Percentiles rank a stretch among this genome's conserved stretches.
These are phyloP conservation scores for Clarias pachynema DNA, from an alignment of 2,797 vertebrate genomes.

Conservation along the genomic window DNA sequence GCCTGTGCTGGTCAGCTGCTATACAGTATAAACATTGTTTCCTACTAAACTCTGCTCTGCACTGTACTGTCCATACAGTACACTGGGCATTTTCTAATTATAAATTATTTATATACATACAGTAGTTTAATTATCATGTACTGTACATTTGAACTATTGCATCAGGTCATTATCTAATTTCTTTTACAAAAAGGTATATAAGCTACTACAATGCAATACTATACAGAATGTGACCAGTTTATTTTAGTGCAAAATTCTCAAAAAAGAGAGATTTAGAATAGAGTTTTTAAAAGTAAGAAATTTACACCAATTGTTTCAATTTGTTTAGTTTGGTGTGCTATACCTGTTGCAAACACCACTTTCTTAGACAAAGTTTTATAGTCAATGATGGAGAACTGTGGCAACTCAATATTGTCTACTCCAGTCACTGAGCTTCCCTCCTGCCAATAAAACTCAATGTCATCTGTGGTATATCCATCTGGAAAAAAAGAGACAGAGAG, in stretches of 20 bases:
- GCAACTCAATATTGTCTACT: conserved; percentile 91
- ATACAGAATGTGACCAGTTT: neutral
- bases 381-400: conserved; percentile 92
- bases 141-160: neutral
- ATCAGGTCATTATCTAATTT: neutral
- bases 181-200: neutral
- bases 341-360: conserved; percentile 93
- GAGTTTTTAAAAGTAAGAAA: neutral
- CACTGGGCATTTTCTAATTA: neutral
- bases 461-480: conserved; percentile 96
- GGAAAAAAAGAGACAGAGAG: conserved; percentile 10
- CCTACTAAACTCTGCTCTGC: neutral
- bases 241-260: neutral
- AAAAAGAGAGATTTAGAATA: neutral
- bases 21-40: neutral
- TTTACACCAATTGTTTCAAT: neutral
- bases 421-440: conserved; percentile 88
- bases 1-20: neutral
- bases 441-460: conserved; percentile 96
- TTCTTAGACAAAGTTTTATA: conserved; percentile 91
- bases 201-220: neutral
- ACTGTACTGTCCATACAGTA: neutral
- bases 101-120: neutral
- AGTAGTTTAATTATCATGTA: neutral
- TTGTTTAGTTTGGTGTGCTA: conserved; percentile 1